phyloP scores from a whole-genome alignment of 53 echinoderm and acorn worm genomes.

The Stichopus horrens region DNA sequence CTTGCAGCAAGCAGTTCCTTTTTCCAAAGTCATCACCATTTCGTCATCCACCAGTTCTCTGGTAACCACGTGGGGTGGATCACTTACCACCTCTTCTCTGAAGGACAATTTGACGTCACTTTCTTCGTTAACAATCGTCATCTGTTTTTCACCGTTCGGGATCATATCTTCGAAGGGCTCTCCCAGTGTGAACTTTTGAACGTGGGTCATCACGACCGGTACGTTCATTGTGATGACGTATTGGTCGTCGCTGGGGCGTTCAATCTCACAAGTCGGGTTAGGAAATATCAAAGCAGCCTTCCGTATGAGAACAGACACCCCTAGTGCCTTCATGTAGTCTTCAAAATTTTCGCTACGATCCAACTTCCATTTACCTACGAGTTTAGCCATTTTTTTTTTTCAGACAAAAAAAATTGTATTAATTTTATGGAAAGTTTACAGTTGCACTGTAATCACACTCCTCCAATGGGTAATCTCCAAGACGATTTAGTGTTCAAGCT shows the following conservation, averaged over 20 bases:
- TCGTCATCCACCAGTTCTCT: constrained; percentile 77
- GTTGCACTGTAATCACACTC: no score
- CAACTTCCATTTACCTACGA: constrained; percentile 85
- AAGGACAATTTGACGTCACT: constrained; percentile 74
- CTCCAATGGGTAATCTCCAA: no score
- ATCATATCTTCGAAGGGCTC: constrained; percentile 81
- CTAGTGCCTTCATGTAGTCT: constrained; percentile 85
- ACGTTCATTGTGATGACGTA: constrained; percentile 90
- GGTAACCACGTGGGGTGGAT: constrained; percentile 73
- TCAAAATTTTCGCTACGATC: constrained; percentile 90
- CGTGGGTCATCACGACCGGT: constrained; percentile 87
- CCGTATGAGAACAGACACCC: constrained; percentile 79
- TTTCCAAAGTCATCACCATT: constrained; percentile 87
- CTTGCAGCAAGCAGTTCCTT: constrained; percentile 67
- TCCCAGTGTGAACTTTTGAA: constrained; percentile 78
- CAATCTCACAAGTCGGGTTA: constrained; percentile 87
- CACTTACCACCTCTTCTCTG: constrained; percentile 65
- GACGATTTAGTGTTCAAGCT: no score
- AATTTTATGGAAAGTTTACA: no score
- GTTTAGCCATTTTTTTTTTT: constrained; percentile 54
- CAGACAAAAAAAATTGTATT: neutral
- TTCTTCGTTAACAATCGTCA: constrained; percentile 70
- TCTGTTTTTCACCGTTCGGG: constrained; percentile 81
- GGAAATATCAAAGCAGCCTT: constrained; percentile 72
- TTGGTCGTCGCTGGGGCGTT: constrained; percentile 50